These are phyloP conservation scores for Altica lythri DNA, from an alignment of 2,888 invertebrate species.

Conservation along the genomic window DNA sequence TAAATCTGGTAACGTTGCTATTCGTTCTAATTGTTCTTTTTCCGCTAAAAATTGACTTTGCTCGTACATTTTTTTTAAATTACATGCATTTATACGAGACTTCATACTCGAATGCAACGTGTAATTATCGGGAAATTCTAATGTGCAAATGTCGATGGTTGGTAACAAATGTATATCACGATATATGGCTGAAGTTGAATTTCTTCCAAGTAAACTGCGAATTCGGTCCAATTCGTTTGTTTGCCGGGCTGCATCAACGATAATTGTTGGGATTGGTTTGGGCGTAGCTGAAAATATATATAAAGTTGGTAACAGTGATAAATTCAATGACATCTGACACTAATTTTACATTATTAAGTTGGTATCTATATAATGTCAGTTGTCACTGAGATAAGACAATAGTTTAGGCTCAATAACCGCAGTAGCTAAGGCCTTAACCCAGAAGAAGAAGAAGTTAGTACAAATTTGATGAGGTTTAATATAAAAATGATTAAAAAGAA, in stretches of 20 bases:
- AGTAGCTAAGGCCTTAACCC: no score
- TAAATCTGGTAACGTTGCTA: constrained; percentile 42
- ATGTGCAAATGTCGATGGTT: constrained; percentile 56
- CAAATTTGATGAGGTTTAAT: no score
- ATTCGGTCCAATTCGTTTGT: constrained; percentile 48
- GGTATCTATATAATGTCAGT: no score
- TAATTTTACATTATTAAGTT: no score
- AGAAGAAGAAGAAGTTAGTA: no score
- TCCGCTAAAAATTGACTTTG: constrained; percentile 42
- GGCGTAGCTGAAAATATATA: constrained; percentile 52
- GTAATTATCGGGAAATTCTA: constrained; percentile 52
- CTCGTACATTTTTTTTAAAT: constrained; percentile 46
- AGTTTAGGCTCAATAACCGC: no score
- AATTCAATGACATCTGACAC: no score
- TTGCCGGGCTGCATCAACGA: constrained; percentile 51
- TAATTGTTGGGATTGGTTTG: constrained; percentile 56
- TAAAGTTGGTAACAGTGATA: background rate
- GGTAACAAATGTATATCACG: constrained; percentile 52
- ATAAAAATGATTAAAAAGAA: no score
- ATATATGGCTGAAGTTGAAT: constrained; percentile 49
- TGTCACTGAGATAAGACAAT: no score
- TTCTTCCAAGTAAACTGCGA: constrained; percentile 49
- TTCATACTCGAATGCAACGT: constrained; percentile 34
- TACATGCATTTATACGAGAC: constrained; percentile 47
- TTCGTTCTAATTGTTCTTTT: constrained; percentile 45